Evolutionary conservation across 1,140 invertebrate genomes (phyloP).

Genomic region (Chlorops oryzae): DNA sequence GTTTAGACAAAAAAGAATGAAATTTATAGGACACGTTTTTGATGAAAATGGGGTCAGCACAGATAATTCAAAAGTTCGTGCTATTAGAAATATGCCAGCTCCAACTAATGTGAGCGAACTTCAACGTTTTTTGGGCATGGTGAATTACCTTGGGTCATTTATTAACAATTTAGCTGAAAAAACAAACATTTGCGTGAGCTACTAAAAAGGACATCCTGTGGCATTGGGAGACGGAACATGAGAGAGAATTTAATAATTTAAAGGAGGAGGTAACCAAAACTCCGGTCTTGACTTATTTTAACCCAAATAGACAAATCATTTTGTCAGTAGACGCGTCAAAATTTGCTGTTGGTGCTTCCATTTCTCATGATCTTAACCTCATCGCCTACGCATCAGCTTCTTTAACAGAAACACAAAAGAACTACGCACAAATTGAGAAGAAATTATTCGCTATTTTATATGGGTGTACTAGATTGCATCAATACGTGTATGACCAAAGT

Average conservation of each 20-base stretch:
- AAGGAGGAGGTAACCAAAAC: background rate
- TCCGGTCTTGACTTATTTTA: constrained; percentile 9
- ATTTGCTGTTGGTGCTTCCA: background rate
- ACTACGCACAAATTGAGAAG: constrained; percentile 5
- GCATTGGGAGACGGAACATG: background rate
- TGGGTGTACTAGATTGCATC: constrained; percentile 35
- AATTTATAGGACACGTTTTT: constrained; percentile 17
- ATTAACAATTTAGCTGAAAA: constrained; percentile 5
- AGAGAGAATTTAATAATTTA: constrained; percentile 2
- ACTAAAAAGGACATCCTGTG: constrained; percentile 1
- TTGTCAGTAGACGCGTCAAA: constrained; percentile 1
- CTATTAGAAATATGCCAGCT: too few relatives aligned
- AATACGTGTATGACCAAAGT: constrained; percentile 31
- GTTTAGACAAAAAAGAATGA: constrained; percentile 28
- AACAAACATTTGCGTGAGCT: background rate
- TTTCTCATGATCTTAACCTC: constrained; percentile 1
- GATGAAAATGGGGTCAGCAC: constrained; percentile 21
- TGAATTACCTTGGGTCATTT: background rate
- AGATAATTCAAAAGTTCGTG: too few relatives aligned
- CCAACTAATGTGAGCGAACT: background rate
- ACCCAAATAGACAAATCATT: background rate
- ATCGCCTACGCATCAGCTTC: constrained; percentile 2
- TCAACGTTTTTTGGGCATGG: constrained; percentile 2
- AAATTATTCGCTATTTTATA: constrained; percentile 2
- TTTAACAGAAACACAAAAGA: background rate